Evolutionary conservation across 2,113 vertebrate species (phyloP), one percentile per base, ranked within the genome.

Genomic region (Podilymbus podiceps): DNA sequence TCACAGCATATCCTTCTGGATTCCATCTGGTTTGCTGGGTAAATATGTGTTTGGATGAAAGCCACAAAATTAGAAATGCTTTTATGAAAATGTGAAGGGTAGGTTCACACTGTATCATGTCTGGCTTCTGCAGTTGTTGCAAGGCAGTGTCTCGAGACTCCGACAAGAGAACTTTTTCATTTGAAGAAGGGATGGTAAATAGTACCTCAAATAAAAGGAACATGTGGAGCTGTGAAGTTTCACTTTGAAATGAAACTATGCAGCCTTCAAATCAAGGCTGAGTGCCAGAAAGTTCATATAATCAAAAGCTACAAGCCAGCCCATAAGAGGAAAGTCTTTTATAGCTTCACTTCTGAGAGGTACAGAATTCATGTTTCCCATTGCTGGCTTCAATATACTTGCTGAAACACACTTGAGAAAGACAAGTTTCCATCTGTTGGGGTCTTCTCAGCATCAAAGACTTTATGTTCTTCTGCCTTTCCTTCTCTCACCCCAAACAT

Each of bases 261-360:
- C 87, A 92, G 75, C 85, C 67, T 93, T 89, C 81, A 91, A 83
- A 82, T 88, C 72, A 88, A 89, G 94, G 77, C 81, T 4, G 2
- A 8, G 2, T 92, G 92, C 89, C 91, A 95, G 63, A 62, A 93
- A 42, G 74, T 91, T 92, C 77, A 23, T 91, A 66, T 93, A 91
- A 89, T 89, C 91, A 97, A 92, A 60, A 93, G 73, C 46, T 86
- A 81, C 60, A 86, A 93, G 73, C 58, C 82, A 92, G 62, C 40
- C 95, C 69, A 46, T 97, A 92, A 95, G 90, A 97, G 80, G 94
- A 94, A 80, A 94, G 31, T 72, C 77, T 95, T 93, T 76, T 74
- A 62, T 40, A 77, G 59, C 53, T 91, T 88, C 55, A 42, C 58
- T 62, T 94, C 74, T 79, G 68, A 82, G 90, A 88, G 67, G 67